Conservation (phyloP, 2,113 vertebrate species). For the Chaetodon auriga region DNA sequence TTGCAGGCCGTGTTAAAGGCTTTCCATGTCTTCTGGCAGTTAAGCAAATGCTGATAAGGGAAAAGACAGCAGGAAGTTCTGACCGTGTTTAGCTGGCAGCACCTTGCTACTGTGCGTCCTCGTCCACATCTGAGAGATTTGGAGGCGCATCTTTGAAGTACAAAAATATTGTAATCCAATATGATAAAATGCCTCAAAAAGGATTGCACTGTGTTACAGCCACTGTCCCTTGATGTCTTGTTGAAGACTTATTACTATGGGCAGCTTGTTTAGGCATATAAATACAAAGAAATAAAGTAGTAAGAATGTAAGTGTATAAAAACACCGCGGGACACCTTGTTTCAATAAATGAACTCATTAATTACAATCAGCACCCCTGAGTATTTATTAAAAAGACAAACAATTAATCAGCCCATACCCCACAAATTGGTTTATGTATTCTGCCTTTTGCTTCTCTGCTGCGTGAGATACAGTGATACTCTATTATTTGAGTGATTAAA, state of each 20-base stretch:
- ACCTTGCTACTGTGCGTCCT: background rate
- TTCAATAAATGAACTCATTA: slow-evolving; percentile 27
- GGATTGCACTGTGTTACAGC: background rate
- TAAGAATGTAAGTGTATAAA: background rate
- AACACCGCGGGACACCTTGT: background rate
- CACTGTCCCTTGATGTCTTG: background rate
- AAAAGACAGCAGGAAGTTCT: slow-evolving; percentile 27
- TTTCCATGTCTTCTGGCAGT: slow-evolving; percentile 45
- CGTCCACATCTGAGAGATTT: background rate
- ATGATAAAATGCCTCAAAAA: background rate
- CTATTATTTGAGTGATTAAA: background rate
- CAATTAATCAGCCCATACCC: background rate
- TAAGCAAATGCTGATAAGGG: slow-evolving; percentile 46
- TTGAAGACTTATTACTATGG: background rate
- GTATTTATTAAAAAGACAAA: slow-evolving; percentile 40
- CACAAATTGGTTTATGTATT: background rate
- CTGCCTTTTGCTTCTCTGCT: background rate
- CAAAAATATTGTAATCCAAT: background rate
- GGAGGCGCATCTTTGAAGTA: slow-evolving; percentile 1
- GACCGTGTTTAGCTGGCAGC: slow-evolving; percentile 10
- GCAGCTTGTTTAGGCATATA: background rate
- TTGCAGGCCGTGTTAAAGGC: slow-evolving; percentile 51
- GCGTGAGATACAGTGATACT: background rate
- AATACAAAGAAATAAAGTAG: background rate
- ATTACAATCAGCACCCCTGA: slow-evolving; percentile 27